Percentiles rank a stretch among this genome's conserved stretches.
These are phyloP conservation scores for Drosophila imparisetae DNA, from an alignment of 2,888 invertebrate genomes.

Conservation along the genomic window DNA sequence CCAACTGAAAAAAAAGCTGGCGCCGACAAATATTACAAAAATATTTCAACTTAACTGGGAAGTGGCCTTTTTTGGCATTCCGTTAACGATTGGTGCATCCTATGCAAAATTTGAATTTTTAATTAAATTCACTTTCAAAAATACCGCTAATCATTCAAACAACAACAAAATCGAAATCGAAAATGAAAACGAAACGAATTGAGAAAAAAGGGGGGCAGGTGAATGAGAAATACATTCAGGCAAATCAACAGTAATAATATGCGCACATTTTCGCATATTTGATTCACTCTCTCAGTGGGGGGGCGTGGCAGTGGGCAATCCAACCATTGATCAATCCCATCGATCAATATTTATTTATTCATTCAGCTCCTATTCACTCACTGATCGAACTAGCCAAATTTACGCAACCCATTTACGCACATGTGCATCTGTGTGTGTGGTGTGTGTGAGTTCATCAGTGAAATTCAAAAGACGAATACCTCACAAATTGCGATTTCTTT, in stretches of 20 bases:
- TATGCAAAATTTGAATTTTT: conserved; percentile 63
- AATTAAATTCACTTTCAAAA: conserved; percentile 78
- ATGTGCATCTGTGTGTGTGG: neutral
- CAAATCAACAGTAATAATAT: conserved; percentile 56
- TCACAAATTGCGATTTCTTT: conserved; percentile 24
- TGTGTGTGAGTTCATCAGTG: conserved; percentile 14
- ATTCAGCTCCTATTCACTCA: conserved; percentile 24
- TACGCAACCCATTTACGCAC: conserved; percentile 17
- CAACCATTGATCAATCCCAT: conserved; percentile 41
- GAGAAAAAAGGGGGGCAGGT: conserved; percentile 1
- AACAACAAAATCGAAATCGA: neutral
- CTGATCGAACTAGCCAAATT: conserved; percentile 44
- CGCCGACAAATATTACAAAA: conserved; percentile 10
- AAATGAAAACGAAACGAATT: conserved; percentile 10
- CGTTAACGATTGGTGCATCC: conserved; percentile 41
- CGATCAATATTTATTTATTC: conserved; percentile 40
- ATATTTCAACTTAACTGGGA: neutral
- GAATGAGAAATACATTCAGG: conserved; percentile 31
- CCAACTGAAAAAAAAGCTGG: neutral
- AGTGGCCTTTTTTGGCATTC: conserved; percentile 10
- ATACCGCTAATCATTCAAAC: conserved; percentile 74
- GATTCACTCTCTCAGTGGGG: conserved; percentile 52
- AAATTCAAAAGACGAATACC: conserved; percentile 15
- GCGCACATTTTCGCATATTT: conserved; percentile 70
- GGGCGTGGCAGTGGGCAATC: conserved; percentile 28